Percentiles rank a stretch among this genome's conserved stretches.
phyloP scores from a whole-genome alignment of 2,113 vertebrate species.

The Candoia aspera region DNA sequence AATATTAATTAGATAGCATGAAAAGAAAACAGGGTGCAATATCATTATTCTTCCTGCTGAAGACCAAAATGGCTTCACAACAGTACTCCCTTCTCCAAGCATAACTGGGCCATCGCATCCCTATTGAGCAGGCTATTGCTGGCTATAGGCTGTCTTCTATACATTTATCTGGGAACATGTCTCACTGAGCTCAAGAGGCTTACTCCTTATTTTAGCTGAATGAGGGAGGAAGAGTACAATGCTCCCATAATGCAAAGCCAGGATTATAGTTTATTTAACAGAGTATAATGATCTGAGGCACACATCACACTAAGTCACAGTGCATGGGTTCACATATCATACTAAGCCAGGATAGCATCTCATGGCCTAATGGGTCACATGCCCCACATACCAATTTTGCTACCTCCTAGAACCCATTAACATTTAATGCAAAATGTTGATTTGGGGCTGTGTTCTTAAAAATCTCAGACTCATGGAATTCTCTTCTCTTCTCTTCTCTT shows the following conservation, averaged over 20 bases:
- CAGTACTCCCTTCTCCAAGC: not conserved
- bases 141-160: not conserved
- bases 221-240: not conserved
- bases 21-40: not conserved
- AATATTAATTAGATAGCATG: slow-evolving; percentile 1
- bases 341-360: not conserved
- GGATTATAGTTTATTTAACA: not conserved
- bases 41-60: not conserved
- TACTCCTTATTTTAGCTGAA: not conserved
- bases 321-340: not conserved
- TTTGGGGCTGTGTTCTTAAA: no score
- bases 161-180: not conserved
- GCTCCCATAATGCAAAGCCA: not conserved
- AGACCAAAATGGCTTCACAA: not conserved
- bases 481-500: no score
- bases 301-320: not conserved
- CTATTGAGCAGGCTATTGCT: not conserved
- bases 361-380: not conserved
- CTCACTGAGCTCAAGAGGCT: not conserved
- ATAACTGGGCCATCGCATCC: not conserved
- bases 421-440: no score
- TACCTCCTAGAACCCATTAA: not conserved
- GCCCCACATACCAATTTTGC: not conserved
- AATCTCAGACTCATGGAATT: no score
- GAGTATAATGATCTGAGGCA: not conserved